Conservation (phyloP, 2,888 invertebrate species). For the Diarsia mendica region DNA sequence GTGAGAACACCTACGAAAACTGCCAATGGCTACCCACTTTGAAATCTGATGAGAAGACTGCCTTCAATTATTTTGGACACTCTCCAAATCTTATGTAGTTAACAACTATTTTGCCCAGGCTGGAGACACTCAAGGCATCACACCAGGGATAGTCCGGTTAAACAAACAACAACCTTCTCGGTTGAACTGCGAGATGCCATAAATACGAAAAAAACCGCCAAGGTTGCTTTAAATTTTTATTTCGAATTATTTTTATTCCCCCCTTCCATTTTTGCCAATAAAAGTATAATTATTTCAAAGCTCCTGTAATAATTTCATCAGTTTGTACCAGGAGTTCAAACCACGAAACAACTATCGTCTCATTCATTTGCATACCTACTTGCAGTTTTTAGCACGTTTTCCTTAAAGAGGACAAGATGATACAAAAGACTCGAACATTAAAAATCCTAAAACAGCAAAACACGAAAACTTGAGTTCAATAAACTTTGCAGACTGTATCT, state of each 20-base stretch:
- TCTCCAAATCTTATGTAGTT: background rate
- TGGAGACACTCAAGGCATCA: too few relatives aligned
- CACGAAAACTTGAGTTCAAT: slow-evolving; percentile 43
- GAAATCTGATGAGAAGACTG: slow-evolving; percentile 13
- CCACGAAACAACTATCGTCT: background rate
- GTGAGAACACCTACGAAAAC: slow-evolving; percentile 55
- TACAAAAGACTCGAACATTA: background rate
- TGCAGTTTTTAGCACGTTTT: slow-evolving; percentile 1
- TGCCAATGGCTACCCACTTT: slow-evolving; percentile 51
- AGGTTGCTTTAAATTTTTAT: background rate
- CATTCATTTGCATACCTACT: background rate
- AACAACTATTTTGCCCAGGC: too few relatives aligned
- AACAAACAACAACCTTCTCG: too few relatives aligned
- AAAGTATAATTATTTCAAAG: background rate
- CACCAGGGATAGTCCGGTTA: too few relatives aligned
- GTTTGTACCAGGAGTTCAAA: background rate
- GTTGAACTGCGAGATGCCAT: too few relatives aligned
- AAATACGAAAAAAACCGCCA: too few relatives aligned
- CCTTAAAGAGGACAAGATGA: slow-evolving; percentile 22
- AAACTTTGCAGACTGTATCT: slow-evolving; percentile 21
- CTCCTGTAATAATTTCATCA: background rate
- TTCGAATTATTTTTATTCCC: background rate
- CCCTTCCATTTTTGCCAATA: background rate
- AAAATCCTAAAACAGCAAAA: slow-evolving; percentile 20
- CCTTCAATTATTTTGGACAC: slow-evolving; percentile 2